Percentiles rank a stretch among this genome's conserved stretches.
phyloP scores from a whole-genome alignment of 2,888 invertebrate genomes.

The Ophion ellenae region DNA sequence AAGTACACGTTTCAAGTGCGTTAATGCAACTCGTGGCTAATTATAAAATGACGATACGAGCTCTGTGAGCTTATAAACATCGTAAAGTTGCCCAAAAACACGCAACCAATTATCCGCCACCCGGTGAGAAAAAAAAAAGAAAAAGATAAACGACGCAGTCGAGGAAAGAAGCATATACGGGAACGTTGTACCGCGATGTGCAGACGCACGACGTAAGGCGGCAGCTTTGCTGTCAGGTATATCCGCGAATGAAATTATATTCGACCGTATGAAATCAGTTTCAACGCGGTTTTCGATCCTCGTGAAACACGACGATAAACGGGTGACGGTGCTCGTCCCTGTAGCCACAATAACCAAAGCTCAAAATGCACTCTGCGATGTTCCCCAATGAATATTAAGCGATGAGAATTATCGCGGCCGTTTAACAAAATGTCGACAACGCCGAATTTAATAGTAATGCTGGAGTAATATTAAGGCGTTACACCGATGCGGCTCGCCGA shows the following conservation, averaged over 20 bases:
- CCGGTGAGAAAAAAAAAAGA: conserved; percentile 51
- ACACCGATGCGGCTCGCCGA: too few relatives aligned
- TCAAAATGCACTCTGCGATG: background rate
- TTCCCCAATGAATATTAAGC: background rate
- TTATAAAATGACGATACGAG: conserved; percentile 78
- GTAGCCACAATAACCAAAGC: background rate
- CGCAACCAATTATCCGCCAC: conserved; percentile 78
- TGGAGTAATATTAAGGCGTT: background rate
- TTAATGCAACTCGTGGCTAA: conserved; percentile 71
- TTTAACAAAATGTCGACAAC: background rate
- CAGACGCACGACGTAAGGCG: conserved; percentile 24
- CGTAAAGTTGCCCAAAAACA: conserved; percentile 76
- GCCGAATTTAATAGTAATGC: background rate
- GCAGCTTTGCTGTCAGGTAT: conserved; percentile 38
- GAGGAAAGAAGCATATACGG: conserved; percentile 18
- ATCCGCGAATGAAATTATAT: conserved; percentile 29
- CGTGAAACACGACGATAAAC: background rate
- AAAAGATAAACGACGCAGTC: conserved; percentile 11
- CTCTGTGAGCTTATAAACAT: conserved; percentile 75
- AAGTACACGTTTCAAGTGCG: conserved; percentile 52
- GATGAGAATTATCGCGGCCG: background rate
- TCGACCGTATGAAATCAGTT: conserved; percentile 21
- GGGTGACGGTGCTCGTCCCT: background rate
- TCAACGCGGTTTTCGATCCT: conserved; percentile 23
- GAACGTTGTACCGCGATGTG: conserved; percentile 15